Evolutionary conservation across 1,140 invertebrate genomes (phyloP), one percentile per base, ranked within the genome.

Genomic region (Phymastichus coffea): DNA sequence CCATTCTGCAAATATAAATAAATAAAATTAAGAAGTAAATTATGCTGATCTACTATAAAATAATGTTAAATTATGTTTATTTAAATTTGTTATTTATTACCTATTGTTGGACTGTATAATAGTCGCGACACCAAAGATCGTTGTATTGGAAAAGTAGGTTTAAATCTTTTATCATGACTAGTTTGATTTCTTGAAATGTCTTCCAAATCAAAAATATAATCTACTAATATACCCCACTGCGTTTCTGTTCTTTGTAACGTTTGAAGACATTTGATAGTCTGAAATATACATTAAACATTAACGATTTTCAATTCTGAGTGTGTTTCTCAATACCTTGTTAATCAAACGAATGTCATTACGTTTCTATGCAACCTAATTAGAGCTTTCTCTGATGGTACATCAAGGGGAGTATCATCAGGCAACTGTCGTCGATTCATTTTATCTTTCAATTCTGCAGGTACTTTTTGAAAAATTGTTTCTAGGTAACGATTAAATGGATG

Each of bases 391-490:
- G 87, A 88, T 2, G 92, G 89, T 4, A 87, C 79, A 69, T 90
- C 86, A 9, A 83, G 82, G 0, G 87, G 84, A 19, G 85, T 84
- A 52, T 89, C 87, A 23, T 87, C 86, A 2, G 83, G 80, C 37
- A 83, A 73, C 35, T 86, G 82, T 4, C 86, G 79, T 10, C 86
- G 80, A 66, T 82, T 85, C 70, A 91, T 87, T 35, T 86, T 82
- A 66, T 93, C 90, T 14, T 86, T 82, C 55, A 94, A 73, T 75
- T 91, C 88, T 17, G 84, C 78, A 1, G 90, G 89, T 60, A 97
- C 87, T 80, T 97, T 96, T 67, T 88, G 86, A 48, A 96, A 81
- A 70, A 98, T 96, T 0, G 90, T 94, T 68, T 97, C 94, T 38
- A 93, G 81, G 69, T 89, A 86, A 8, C 79, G 77, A 60, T 89